Conservation (phyloP, 2,888 invertebrate species). For the Timema cristinae region DNA sequence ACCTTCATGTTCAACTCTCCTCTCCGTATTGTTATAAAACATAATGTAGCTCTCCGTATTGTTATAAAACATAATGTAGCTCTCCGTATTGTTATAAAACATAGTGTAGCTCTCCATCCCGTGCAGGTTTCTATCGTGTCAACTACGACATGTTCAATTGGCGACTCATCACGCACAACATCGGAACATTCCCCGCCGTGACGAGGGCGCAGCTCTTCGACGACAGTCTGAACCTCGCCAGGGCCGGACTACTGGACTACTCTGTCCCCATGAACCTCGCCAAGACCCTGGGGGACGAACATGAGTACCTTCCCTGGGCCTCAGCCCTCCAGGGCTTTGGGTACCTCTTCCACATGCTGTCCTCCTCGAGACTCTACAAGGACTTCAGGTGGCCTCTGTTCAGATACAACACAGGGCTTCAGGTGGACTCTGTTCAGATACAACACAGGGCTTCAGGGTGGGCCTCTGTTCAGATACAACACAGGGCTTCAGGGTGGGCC, state of each 20-base stretch:
- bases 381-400: conserved; percentile 47
- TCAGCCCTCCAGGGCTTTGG: conserved; percentile 55
- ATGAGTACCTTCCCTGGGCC: conserved; percentile 58
- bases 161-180: conserved; percentile 61
- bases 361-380: conserved; percentile 56
- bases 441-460: neutral
- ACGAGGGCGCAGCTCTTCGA: conserved; percentile 87
- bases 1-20: no score
- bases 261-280: conserved; percentile 48
- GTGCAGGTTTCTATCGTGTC: conserved; percentile 62
- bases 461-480: no score
- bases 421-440: neutral
- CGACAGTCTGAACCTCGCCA: conserved; percentile 76
- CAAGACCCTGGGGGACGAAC: conserved; percentile 46
- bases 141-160: conserved; percentile 71
- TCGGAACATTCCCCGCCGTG: conserved; percentile 64
- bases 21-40: no score
- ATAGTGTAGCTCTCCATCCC: neutral
- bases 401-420: neutral
- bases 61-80: no score
- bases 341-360: conserved; percentile 56
- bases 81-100: no score
- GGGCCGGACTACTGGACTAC: conserved; percentile 61
- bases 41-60: neutral
- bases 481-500: no score